These are phyloP conservation scores for Dendroctonus ponderosae DNA, from an alignment of 1,140 invertebrate species.

Conservation along the genomic window DNA sequence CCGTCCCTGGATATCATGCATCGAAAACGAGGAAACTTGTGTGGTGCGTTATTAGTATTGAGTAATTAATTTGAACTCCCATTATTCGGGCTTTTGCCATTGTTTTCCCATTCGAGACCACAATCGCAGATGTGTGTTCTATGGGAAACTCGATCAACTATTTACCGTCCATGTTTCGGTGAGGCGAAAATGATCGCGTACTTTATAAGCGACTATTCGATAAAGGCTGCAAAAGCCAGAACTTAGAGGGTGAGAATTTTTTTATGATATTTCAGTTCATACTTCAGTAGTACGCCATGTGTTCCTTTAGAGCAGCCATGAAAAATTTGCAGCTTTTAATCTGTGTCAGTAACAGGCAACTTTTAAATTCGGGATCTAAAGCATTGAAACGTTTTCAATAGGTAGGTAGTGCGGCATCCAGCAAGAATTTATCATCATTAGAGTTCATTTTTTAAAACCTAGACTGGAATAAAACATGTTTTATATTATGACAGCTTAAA, in stretches of 20 bases:
- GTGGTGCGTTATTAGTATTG: too few species aligned
- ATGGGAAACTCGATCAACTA: too few species aligned
- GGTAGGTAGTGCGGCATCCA: slow-evolving; percentile 5
- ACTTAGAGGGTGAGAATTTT: too few species aligned
- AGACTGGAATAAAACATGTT: slow-evolving; percentile 15
- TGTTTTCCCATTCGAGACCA: not conserved
- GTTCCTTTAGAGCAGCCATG: not conserved
- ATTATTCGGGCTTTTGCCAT: not conserved
- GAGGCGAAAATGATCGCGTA: too few species aligned
- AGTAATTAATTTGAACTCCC: not conserved
- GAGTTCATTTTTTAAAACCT: slow-evolving; percentile 1
- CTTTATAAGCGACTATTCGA: too few species aligned
- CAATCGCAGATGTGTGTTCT: not conserved
- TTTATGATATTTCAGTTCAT: not conserved
- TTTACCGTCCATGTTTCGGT: too few species aligned
- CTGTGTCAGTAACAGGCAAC: not conserved
- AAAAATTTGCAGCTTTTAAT: not conserved
- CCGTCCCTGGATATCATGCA: too few species aligned
- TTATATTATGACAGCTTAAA: slow-evolving; percentile 18
- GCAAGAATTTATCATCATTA: slow-evolving; percentile 21
- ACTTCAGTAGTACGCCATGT: too few species aligned
- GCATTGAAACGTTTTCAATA: slow-evolving; percentile 1
- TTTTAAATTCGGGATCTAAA: not conserved
- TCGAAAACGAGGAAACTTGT: too few species aligned
- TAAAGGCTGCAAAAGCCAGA: too few species aligned